These are phyloP conservation scores for Zeus faber DNA, from an alignment of 2,113 vertebrate genomes.

Conservation along the genomic window DNA sequence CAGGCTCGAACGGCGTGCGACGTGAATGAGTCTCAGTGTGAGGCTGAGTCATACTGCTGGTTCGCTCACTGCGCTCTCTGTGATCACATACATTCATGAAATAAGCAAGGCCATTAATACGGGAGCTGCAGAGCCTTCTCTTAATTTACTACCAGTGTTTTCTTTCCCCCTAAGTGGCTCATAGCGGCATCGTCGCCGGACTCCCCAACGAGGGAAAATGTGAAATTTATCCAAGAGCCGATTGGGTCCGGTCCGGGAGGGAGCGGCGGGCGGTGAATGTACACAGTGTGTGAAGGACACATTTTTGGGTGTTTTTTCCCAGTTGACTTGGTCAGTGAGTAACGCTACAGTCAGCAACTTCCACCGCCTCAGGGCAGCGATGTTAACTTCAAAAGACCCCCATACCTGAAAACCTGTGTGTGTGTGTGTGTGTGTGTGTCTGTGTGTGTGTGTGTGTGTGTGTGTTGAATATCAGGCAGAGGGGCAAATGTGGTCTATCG, in stretches of 20 bases:
- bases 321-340: slow-evolving; percentile 52
- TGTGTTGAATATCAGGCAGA: slow-evolving; percentile 17
- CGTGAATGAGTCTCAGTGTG: slow-evolving; percentile 37
- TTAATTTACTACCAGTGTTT: too few species aligned
- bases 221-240: slow-evolving; percentile 11
- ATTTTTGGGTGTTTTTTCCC: slow-evolving; percentile 25
- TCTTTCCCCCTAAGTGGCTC: too few species aligned
- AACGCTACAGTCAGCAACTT: slow-evolving; percentile 63
- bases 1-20: neutral
- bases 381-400: slow-evolving; percentile 56
- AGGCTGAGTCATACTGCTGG: slow-evolving; percentile 39
- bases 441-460: slow-evolving; percentile 2
- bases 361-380: slow-evolving; percentile 61
- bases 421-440: neutral
- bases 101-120: too few species aligned
- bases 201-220: too few species aligned
- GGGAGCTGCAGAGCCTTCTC: too few species aligned
- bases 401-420: slow-evolving; percentile 36
- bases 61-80: too few species aligned
- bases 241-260: slow-evolving; percentile 10
- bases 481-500: slow-evolving; percentile 44
- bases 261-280: slow-evolving; percentile 48
- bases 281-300: slow-evolving; percentile 32
- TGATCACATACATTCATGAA: too few species aligned
- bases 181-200: too few species aligned